phyloP scores from a whole-genome alignment of 2,797 vertebrate genomes.

The Artibeus lituratus region DNA sequence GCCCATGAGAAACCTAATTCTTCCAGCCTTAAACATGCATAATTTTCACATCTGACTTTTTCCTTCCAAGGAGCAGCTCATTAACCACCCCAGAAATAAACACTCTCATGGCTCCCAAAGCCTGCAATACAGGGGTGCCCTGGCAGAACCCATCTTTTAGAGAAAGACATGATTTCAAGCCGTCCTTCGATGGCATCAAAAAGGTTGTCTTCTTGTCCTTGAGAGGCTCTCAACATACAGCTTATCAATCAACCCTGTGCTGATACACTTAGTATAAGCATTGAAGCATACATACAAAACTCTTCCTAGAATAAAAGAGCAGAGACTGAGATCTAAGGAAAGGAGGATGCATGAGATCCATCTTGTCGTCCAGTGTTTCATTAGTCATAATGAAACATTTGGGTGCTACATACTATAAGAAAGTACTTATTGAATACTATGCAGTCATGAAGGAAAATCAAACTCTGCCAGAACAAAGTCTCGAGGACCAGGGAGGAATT shows the following conservation, averaged over 20 bases:
- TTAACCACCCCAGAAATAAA: neutral
- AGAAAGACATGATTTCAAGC: neutral
- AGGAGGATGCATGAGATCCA: neutral
- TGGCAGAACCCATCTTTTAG: neutral
- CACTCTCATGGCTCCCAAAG: neutral
- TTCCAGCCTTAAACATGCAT: neutral
- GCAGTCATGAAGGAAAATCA: neutral
- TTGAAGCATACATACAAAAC: neutral
- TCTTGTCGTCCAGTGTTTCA: neutral
- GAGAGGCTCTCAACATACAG: neutral
- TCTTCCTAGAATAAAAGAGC: neutral
- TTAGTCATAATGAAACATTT: neutral
- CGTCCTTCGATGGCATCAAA: neutral
- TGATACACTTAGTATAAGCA: neutral
- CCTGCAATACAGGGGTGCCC: neutral
- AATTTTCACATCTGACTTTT: neutral
- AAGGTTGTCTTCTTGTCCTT: neutral
- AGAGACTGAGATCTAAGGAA: neutral
- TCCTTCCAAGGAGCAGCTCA: neutral
- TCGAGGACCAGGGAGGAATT: neutral
- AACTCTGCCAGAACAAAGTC: neutral
- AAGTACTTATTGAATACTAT: accelerated
- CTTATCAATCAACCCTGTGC: neutral
- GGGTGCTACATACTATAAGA: neutral
- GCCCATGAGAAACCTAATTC: neutral